Conservation (phyloP, 2,113 vertebrate genomes). For the Pseudorhombus dupliciocellatus region DNA sequence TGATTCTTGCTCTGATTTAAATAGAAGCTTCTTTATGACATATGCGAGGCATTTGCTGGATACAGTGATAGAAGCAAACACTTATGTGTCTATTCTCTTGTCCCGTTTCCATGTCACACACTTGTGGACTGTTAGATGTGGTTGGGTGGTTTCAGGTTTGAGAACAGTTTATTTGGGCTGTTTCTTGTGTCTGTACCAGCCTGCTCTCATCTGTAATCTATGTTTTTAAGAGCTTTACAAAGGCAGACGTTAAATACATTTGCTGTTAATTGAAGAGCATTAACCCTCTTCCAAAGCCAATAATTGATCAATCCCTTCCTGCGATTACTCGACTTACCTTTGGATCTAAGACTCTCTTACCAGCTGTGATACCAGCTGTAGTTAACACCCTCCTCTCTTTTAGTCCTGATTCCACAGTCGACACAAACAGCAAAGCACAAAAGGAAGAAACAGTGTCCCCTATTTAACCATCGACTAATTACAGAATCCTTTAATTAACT, state of each 20-base stretch:
- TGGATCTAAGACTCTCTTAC: constrained; percentile 20
- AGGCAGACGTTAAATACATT: neutral
- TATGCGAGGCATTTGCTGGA: too few relatives aligned
- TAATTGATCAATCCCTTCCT: constrained; percentile 42
- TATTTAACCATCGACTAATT: constrained; percentile 48
- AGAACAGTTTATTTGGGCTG: too few relatives aligned
- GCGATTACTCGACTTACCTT: constrained; percentile 41
- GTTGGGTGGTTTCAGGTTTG: too few relatives aligned
- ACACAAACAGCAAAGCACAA: constrained; percentile 26
- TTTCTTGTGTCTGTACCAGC: too few relatives aligned
- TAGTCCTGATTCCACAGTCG: constrained; percentile 24
- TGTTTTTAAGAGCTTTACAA: neutral
- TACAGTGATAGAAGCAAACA: too few relatives aligned
- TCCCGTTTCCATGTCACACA: too few relatives aligned
- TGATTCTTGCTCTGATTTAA: too few relatives aligned
- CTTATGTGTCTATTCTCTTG: too few relatives aligned
- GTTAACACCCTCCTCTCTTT: constrained; percentile 28
- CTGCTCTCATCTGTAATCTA: neutral
- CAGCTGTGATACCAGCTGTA: constrained; percentile 26
- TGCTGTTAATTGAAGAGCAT: constrained; percentile 1
- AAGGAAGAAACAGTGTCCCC: constrained; percentile 39
- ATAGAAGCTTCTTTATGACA: too few relatives aligned
- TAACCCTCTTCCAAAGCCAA: constrained; percentile 19
- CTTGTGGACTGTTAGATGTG: too few relatives aligned
- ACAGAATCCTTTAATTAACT: constrained; percentile 53